Conservation (phyloP, 2,113 vertebrate species). For the Limnothrissa miodon region DNA sequence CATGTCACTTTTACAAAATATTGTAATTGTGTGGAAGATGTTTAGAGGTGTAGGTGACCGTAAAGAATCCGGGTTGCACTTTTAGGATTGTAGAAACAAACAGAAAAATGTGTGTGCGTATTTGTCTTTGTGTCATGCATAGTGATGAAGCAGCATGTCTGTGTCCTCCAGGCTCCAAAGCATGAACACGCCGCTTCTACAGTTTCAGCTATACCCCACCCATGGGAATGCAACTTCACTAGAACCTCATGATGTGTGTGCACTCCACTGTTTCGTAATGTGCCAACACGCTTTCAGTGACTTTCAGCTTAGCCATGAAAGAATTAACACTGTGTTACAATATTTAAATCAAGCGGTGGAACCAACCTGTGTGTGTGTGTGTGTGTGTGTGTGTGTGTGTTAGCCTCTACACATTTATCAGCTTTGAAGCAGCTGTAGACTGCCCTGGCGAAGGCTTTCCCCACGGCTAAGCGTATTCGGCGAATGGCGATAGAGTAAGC, state of each 20-base stretch:
- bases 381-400: conserved; percentile 30
- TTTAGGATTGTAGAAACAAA: no score
- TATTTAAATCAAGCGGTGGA: neutral
- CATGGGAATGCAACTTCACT: neutral
- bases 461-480: conserved; percentile 31
- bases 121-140: conserved; percentile 16
- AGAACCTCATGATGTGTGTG: neutral
- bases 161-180: conserved; percentile 50
- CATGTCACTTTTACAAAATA: no score
- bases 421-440: conserved; percentile 2
- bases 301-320: neutral
- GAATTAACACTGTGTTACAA: neutral
- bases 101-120: conserved; percentile 17
- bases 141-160: conserved; percentile 30
- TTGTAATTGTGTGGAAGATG: no score
- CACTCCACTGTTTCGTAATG: neutral
- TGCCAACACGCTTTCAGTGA: neutral
- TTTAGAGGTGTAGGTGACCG: neutral
- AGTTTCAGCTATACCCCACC: conserved; percentile 1
- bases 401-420: neutral
- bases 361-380: conserved; percentile 30
- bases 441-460: neutral
- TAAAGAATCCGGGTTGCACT: neutral
- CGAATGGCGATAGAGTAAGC: conserved; percentile 31
- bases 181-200: neutral